phyloP scores from a whole-genome alignment of 2,888 invertebrate species.

The Chrysopilus asiliformis region DNA sequence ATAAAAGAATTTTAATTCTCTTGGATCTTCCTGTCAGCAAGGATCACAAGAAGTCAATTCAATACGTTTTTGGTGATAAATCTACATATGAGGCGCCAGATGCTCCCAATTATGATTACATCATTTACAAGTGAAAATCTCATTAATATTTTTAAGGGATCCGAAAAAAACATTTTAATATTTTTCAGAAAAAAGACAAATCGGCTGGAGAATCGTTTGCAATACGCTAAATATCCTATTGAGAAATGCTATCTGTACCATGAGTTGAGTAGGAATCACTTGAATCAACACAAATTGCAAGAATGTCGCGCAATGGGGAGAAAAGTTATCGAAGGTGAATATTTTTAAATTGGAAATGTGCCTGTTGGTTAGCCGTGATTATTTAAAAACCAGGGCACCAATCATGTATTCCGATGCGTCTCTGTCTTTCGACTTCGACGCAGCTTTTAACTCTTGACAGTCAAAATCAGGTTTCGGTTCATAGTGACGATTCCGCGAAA shows the following conservation, averaged over 20 bases:
- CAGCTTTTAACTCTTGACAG: no score
- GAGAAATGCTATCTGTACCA: constrained; percentile 13
- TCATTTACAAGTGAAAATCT: constrained; percentile 21
- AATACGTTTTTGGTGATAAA: constrained; percentile 26
- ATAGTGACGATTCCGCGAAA: no score
- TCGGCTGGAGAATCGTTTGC: constrained; percentile 7
- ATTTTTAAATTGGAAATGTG: background rate
- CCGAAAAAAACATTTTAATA: background rate
- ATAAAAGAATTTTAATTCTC: constrained; percentile 5
- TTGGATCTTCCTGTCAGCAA: constrained; percentile 8
- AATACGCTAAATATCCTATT: constrained; percentile 9
- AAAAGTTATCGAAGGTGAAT: constrained; percentile 10
- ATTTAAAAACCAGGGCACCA: no score
- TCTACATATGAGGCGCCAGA: constrained; percentile 19
- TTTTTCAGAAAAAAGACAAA: constrained; percentile 4
- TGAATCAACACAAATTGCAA: constrained; percentile 11
- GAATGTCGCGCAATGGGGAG: constrained; percentile 7
- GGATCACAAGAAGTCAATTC: constrained; percentile 6
- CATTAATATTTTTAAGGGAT: background rate
- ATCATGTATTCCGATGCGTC: no score
- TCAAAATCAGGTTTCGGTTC: no score
- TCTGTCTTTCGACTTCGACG: no score
- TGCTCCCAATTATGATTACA: constrained; percentile 19
- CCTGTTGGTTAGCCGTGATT: background rate
- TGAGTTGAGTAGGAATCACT: constrained; percentile 9